phyloP scores from a whole-genome alignment of 2,113 vertebrate species.

The Micronycteris hirsuta region DNA sequence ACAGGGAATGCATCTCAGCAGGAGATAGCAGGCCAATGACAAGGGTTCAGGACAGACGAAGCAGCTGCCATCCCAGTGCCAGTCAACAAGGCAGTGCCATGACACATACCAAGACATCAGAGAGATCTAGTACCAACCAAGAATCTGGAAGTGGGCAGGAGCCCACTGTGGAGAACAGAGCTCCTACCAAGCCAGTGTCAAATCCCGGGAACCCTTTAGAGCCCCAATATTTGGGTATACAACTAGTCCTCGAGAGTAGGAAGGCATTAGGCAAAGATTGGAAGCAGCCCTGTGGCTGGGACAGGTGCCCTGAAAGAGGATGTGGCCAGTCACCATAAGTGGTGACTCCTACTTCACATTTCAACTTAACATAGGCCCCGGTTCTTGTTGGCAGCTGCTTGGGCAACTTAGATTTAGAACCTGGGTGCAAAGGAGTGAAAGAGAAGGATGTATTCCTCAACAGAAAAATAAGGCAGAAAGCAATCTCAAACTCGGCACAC shows the following conservation, averaged over 20 bases:
- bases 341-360: background rate
- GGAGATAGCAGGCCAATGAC: background rate
- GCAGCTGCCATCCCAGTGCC: background rate
- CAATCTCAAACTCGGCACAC: background rate
- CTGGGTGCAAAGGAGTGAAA: background rate
- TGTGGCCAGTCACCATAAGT: background rate
- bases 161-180: background rate
- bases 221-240: background rate
- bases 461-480: background rate
- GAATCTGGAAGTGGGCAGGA: background rate
- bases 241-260: background rate
- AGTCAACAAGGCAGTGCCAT: background rate
- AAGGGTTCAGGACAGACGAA: background rate
- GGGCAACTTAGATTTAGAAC: background rate
- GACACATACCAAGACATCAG: background rate
- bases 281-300: background rate
- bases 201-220: background rate
- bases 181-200: background rate
- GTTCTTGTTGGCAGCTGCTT: background rate
- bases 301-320: background rate
- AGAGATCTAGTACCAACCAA: background rate
- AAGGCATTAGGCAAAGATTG: background rate
- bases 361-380: too few species aligned
- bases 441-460: background rate
- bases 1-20: background rate